phyloP scores from a whole-genome alignment of 2,797 vertebrate genomes.

The Channallabes apus region DNA sequence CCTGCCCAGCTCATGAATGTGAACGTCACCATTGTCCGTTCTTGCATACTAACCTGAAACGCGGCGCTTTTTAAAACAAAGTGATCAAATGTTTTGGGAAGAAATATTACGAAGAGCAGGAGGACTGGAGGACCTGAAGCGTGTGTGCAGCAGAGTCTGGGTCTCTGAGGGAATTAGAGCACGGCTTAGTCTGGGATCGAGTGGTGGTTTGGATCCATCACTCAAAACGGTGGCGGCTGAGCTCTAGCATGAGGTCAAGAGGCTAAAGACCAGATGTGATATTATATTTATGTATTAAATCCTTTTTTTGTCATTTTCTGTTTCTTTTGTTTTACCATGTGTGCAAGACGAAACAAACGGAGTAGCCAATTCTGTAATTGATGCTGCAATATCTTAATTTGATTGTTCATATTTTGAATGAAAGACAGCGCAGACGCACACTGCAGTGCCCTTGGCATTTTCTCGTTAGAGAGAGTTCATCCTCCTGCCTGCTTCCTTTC shows the following conservation, averaged over 20 bases:
- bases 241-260: neutral
- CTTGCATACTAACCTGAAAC: conserved; percentile 47
- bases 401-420: neutral
- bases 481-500: conserved; percentile 10
- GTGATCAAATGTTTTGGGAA: neutral
- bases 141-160: neutral
- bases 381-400: neutral
- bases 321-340: neutral
- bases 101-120: neutral
- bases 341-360: neutral
- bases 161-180: conserved; percentile 2
- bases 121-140: neutral
- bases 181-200: neutral
- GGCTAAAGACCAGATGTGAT: conserved; percentile 5
- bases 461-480: conserved; percentile 15
- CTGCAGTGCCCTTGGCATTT: conserved; percentile 33
- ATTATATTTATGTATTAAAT: neutral
- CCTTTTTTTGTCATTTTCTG: neutral
- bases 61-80: conserved; percentile 29
- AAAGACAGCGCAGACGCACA: neutral
- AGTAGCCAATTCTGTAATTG: neutral
- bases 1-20: conserved; percentile 2
- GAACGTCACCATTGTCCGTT: conserved; percentile 30
- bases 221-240: neutral
- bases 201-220: conserved; percentile 14